A percentile compares a stretch with the other conserved stretches of the same genome.
phyloP scores from a whole-genome alignment of 2,113 vertebrate genomes.

The Microtus ochrogaster region DNA sequence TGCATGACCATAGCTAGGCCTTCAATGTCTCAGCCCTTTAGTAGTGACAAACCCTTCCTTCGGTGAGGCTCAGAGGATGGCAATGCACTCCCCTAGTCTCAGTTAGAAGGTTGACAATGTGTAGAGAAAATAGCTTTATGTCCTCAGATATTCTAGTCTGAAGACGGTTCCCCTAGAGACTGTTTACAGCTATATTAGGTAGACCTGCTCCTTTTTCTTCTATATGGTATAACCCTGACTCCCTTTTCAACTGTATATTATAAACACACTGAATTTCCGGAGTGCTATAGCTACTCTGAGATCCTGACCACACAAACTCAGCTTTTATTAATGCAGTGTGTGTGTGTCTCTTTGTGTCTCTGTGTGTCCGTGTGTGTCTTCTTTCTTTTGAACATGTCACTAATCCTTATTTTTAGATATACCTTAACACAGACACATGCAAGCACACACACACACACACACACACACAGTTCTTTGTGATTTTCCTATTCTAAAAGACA shows the following conservation, averaged over 20 bases:
- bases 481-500: not conserved
- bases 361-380: not conserved
- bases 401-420: not conserved
- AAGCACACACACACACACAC: not conserved
- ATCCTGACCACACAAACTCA: not conserved
- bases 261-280: not conserved
- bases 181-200: no score
- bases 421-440: not conserved
- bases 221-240: no score
- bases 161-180: not conserved
- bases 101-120: not conserved
- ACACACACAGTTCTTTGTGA: not conserved
- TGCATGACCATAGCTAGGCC: not conserved
- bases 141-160: not conserved
- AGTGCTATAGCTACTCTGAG: not conserved
- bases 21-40: no score
- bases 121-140: not conserved
- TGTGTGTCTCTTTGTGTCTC: not conserved
- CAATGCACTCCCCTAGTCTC: not conserved
- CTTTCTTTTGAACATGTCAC: no score
- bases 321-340: not conserved
- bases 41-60: not conserved
- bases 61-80: not conserved
- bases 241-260: not conserved
- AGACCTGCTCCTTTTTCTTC: not conserved